Evolutionary conservation across 2,888 invertebrate genomes (phyloP), one percentile per base, ranked within the genome.

Genomic region (Yponomeuta evonymella): DNA sequence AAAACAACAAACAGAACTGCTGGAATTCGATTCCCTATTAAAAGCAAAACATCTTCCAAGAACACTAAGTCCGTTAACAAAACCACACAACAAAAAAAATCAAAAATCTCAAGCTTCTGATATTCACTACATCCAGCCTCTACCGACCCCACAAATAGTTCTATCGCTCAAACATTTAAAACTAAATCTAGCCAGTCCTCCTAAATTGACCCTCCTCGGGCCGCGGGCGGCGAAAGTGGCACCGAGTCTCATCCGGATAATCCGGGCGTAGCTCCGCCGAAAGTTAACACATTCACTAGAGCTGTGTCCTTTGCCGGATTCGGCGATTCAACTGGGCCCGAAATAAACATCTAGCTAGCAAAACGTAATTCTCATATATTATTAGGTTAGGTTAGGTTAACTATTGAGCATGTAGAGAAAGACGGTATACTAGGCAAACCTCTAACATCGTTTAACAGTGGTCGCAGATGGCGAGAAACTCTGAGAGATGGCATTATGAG

Each of bases 211-310:
- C 76, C 78, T 79, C 77, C 77, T 78, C 74, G 73, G 75, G 75
- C 51, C 15, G 77, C 73, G 73, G 72, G 77, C 72, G 75, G 77
- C 77, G 79, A 79, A 79, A 81, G 79, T 80, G 82, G 79, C 74
- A 75, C 69, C 74, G 77, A 81, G 76, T 84, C 51, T 86, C 84
- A 88, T 86, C 86, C 83, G 85, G 87, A 87, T 89, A 79, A 88
- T 87, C 85, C 83, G 74, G 79, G 80, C 82, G 80, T 11, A 84
- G 82, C 85, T 82, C 51, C 83, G 79, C 75, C 77, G 78, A 76
- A 79, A 76, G 76, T 75, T 77, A 70, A 63, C 58, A 36, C 58
- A 70, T 76, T 77, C 79, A 43, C 78, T 77, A 78, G 78, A 78
- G 78, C 77, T 76, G 78, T 77, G 79, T 79, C 79, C 80, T 81